Evolutionary conservation across 2,888 invertebrate species (phyloP).

Genomic region (Macropis europaea): DNA sequence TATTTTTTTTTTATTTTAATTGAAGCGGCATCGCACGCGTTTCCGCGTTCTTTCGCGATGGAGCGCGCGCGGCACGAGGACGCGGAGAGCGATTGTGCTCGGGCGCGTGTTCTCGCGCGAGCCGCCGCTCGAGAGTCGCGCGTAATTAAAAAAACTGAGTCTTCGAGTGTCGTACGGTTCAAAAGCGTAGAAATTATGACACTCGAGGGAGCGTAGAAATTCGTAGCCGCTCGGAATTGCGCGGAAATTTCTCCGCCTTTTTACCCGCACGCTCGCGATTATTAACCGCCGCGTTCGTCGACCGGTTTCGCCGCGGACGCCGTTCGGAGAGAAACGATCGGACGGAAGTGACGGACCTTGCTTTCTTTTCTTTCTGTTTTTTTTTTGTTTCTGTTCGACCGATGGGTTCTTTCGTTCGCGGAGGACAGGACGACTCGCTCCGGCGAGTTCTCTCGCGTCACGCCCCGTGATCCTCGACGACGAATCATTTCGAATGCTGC

Average conservation of each 20-base stretch:
- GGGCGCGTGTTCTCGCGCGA: background rate
- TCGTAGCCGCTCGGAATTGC: constrained; percentile 26
- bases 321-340: constrained; percentile 48
- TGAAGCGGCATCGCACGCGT: no score
- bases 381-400: constrained; percentile 9
- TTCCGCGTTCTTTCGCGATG: no score
- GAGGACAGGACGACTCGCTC: constrained; percentile 58
- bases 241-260: background rate
- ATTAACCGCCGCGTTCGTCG: constrained; percentile 8
- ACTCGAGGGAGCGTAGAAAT: constrained; percentile 33
- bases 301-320: constrained; percentile 10
- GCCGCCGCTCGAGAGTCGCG: constrained; percentile 1
- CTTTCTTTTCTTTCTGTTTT: constrained; percentile 20
- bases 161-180: constrained; percentile 32
- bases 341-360: constrained; percentile 50
- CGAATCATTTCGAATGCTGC: constrained; percentile 1
- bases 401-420: background rate
- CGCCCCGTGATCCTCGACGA: constrained; percentile 57
- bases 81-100: background rate
- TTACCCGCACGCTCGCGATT: background rate
- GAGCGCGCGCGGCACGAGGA: no score
- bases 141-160: constrained; percentile 27
- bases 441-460: constrained; percentile 55
- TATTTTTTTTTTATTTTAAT: constrained; percentile 13
- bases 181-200: constrained; percentile 43